Evolutionary conservation across 2,888 invertebrate genomes (phyloP).

Genomic region (Acleris sparsana): DNA sequence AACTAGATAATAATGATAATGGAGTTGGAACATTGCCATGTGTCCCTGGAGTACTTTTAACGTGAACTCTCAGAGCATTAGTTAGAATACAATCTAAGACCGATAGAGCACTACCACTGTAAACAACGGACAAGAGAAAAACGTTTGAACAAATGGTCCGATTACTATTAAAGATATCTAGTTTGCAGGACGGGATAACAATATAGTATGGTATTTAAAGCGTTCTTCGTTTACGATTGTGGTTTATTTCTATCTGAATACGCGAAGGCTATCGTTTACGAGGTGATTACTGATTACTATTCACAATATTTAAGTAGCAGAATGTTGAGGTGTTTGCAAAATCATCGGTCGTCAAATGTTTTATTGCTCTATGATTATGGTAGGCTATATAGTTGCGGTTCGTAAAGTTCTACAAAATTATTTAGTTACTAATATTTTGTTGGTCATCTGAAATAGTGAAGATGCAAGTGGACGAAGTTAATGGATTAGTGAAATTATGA

Average conservation of each 20-base stretch:
- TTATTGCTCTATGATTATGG: conserved; percentile 26
- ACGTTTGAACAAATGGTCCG: no score
- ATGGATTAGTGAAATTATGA: no score
- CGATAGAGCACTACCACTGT: no score
- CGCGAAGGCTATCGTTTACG: conserved; percentile 26
- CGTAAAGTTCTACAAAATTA: background rate
- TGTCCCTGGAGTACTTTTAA: no score
- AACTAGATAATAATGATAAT: no score
- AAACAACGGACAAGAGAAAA: no score
- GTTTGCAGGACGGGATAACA: background rate
- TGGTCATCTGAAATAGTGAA: no score
- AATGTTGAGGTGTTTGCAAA: conserved; percentile 23
- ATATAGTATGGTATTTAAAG: conserved; percentile 2
- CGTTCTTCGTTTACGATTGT: background rate
- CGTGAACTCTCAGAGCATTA: no score
- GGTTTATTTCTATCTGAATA: conserved; percentile 10
- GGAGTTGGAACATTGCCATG: no score
- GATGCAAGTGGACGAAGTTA: no score
- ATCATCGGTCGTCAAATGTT: conserved; percentile 29
- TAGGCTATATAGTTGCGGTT: conserved; percentile 2
- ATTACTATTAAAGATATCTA: background rate
- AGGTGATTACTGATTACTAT: conserved; percentile 32
- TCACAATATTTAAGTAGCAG: conserved; percentile 24
- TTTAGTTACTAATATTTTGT: no score
- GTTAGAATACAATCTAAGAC: no score